A percentile compares a stretch with the other conserved stretches of the same genome.
phyloP scores from a whole-genome alignment of 2,113 vertebrate genomes.

The Ranitomeya variabilis region DNA sequence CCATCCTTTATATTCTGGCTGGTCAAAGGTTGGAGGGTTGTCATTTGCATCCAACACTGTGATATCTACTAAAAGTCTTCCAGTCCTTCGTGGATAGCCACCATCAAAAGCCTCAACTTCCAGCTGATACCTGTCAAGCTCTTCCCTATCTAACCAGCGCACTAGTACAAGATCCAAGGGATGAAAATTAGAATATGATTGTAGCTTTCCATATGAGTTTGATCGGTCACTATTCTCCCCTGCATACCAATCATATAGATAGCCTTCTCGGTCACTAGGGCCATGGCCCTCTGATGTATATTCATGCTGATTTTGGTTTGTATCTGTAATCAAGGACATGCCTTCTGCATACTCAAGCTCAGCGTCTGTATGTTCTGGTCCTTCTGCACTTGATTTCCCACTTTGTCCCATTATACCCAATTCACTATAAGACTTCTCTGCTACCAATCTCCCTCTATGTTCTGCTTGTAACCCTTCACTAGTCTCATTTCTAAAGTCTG shows the following conservation, averaged over 20 bases:
- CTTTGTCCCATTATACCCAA: neutral
- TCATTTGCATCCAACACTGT: constrained; percentile 88
- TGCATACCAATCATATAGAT: neutral
- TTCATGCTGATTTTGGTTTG: neutral
- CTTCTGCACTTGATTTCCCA: neutral
- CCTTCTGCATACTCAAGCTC: neutral
- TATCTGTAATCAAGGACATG: neutral
- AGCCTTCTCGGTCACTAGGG: neutral
- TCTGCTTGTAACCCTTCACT: neutral
- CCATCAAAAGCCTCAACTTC: constrained; percentile 87
- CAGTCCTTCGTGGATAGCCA: constrained; percentile 77
- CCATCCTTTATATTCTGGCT: constrained; percentile 74
- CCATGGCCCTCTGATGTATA: neutral
- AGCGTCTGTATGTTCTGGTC: neutral
- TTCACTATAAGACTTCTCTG: constrained; percentile 1
- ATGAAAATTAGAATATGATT: constrained; percentile 57
- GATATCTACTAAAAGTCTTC: constrained; percentile 75
- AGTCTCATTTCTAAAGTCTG: neutral
- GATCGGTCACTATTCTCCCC: neutral
- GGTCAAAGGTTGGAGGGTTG: constrained; percentile 84
- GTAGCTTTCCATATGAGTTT: constrained; percentile 63
- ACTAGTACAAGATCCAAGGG: constrained; percentile 79
- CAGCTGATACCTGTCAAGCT: constrained; percentile 72
- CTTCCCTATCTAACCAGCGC: constrained; percentile 80
- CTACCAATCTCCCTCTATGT: neutral